Evolutionary conservation across 2,113 vertebrate species (phyloP).

Genomic region (Zosterops japonicus): DNA sequence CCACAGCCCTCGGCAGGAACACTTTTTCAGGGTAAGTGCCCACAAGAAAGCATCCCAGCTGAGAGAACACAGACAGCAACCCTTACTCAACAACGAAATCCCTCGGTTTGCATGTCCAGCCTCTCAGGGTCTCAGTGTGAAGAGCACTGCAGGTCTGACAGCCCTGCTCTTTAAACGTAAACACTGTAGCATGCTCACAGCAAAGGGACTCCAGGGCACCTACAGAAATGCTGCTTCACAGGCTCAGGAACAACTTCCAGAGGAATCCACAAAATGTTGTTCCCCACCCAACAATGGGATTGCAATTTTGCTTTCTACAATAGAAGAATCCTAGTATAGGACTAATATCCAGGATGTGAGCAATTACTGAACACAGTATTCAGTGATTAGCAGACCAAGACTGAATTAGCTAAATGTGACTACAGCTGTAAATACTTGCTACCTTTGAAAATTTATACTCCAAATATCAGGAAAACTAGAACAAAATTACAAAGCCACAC

Average conservation of each 20-base stretch:
- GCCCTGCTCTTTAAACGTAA: not conserved
- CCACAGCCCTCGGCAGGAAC: not conserved
- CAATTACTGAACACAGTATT: not conserved
- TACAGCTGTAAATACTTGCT: not conserved
- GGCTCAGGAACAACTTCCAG: not conserved
- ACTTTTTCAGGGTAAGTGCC: not conserved
- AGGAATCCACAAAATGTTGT: not conserved
- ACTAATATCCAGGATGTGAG: not conserved
- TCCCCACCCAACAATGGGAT: not conserved
- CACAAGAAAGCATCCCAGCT: not conserved
- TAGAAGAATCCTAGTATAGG: not conserved
- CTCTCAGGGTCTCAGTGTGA: not conserved
- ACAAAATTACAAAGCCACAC: not conserved
- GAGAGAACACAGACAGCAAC: not conserved
- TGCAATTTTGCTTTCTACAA: not conserved
- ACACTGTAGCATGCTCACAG: not conserved
- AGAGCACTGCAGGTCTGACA: not conserved
- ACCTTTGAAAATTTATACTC: not conserved
- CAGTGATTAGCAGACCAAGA: not conserved
- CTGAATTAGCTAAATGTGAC: not conserved
- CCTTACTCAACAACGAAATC: not conserved
- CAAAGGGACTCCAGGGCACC: not conserved
- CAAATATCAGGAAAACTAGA: not conserved
- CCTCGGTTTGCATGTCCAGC: fast-evolving
- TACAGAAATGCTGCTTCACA: not conserved